Conservation (phyloP, 2,113 vertebrate species). For the Ramphastos sulfuratus region DNA sequence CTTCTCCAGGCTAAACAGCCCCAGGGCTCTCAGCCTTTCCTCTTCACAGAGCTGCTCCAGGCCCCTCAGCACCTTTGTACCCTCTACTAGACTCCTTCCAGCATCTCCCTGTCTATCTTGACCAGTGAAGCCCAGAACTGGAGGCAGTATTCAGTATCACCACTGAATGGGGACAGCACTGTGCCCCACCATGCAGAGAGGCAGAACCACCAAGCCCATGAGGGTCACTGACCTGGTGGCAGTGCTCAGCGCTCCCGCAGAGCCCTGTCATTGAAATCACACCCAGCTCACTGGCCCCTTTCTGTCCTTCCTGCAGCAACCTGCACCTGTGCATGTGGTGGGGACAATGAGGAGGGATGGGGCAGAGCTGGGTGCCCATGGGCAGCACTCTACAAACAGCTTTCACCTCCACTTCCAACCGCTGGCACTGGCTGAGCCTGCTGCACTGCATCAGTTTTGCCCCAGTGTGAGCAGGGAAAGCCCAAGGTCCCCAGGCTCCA, state of each 20-base stretch:
- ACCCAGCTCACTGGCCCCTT: not conserved
- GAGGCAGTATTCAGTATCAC: no score
- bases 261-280: not conserved
- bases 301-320: not conserved
- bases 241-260: not conserved
- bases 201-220: not conserved
- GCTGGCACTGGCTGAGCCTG: accelerated
- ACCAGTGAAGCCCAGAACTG: no score
- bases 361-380: not conserved
- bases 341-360: not conserved
- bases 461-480: not conserved
- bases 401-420: not conserved
- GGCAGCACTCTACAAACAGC: not conserved
- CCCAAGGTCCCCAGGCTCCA: not conserved
- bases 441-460: accelerated
- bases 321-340: accelerated
- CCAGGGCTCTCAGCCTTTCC: no score
- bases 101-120: no score
- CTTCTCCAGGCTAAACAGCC: no score
- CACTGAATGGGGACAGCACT: not conserved
- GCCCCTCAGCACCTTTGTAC: no score
- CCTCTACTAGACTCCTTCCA: no score
- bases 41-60: no score
- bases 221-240: constrained; percentile 14
- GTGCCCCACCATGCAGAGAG: not conserved